Conservation (phyloP, 2,113 vertebrate genomes). For the Alces alces region DNA sequence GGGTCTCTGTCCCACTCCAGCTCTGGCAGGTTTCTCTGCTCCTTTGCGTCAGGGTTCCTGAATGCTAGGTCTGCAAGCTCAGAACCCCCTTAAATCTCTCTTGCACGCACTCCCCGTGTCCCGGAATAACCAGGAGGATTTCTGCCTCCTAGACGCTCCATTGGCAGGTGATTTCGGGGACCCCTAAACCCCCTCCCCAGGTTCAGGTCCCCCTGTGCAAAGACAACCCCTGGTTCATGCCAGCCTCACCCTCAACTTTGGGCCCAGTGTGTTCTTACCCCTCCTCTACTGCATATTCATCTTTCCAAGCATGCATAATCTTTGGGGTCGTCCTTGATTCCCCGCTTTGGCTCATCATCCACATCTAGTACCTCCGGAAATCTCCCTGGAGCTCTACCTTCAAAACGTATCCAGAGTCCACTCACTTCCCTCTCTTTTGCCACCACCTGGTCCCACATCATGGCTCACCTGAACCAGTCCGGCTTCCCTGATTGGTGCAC, state of each 20-base stretch:
- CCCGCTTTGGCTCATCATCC: neutral
- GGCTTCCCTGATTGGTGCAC: neutral
- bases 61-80: neutral
- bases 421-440: neutral
- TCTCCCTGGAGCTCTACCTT: neutral
- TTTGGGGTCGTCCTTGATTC: neutral
- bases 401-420: neutral
- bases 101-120: neutral
- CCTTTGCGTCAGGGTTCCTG: neutral
- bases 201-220: neutral
- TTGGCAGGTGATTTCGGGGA: neutral
- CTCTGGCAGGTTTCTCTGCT: too few species aligned
- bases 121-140: neutral
- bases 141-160: neutral
- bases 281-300: neutral
- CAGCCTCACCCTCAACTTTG: neutral
- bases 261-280: neutral
- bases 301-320: neutral
- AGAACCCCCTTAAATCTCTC: neutral
- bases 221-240: neutral
- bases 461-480: neutral
- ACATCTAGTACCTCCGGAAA: neutral
- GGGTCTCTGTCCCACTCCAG: too few species aligned
- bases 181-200: neutral
- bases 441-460: rapidly evolving